These are phyloP conservation scores for Stegastes partitus DNA, from an alignment of 2,113 vertebrate species.

Conservation along the genomic window DNA sequence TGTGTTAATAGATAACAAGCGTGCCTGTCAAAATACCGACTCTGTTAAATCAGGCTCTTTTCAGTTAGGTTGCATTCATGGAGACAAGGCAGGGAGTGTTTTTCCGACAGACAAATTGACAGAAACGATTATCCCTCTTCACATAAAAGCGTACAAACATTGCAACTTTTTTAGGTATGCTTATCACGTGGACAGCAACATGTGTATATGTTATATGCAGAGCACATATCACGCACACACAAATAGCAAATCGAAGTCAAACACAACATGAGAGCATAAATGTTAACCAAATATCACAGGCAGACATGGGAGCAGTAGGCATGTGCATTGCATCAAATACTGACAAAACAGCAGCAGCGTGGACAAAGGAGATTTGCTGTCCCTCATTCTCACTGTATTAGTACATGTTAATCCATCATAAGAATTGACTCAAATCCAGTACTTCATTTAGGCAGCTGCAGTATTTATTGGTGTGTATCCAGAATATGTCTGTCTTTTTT, in stretches of 20 bases:
- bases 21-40: slow-evolving; percentile 8
- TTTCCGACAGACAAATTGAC: background rate
- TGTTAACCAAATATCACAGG: background rate
- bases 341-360: background rate
- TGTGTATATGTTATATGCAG: background rate
- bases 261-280: background rate
- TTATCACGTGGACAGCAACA: background rate
- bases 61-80: background rate
- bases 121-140: background rate
- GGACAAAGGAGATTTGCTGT: too few relatives aligned
- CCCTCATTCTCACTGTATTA: too few relatives aligned
- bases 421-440: background rate
- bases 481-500: background rate
- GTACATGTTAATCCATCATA: background rate
- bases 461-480: background rate
- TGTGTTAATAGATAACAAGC: background rate
- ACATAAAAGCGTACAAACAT: background rate
- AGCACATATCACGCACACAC: too few relatives aligned
- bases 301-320: background rate
- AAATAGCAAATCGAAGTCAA: background rate
- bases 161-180: background rate
- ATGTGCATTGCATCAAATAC: background rate
- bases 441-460: background rate
- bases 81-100: background rate
- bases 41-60: background rate